Percentiles rank a stretch among this genome's conserved stretches.
These are phyloP conservation scores for Germaria angustata DNA, from an alignment of 2,888 invertebrate species.

Conservation along the genomic window DNA sequence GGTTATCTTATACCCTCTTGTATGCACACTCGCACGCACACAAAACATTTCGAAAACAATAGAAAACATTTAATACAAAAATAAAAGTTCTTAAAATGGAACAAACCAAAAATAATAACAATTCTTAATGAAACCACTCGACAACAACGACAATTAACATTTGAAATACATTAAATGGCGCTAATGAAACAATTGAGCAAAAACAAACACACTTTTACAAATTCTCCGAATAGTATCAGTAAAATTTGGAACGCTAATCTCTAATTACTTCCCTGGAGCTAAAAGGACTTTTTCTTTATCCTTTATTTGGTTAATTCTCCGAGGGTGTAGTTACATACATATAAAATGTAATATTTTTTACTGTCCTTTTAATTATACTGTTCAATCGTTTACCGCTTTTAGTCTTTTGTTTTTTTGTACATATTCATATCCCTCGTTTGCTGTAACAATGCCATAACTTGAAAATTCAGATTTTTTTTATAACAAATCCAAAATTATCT, in stretches of 20 bases:
- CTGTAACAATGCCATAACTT: too few species aligned
- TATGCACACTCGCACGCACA: too few species aligned
- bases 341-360: too few species aligned
- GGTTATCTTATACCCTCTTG: too few species aligned
- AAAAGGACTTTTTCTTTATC: constrained; percentile 1
- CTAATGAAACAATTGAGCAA: constrained; percentile 40
- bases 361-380: too few species aligned
- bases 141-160: constrained; percentile 55
- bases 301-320: not conserved
- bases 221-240: constrained; percentile 68
- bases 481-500: too few species aligned
- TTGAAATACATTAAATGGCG: constrained; percentile 10
- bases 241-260: constrained; percentile 78
- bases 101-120: constrained; percentile 26
- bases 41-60: too few species aligned
- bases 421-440: too few species aligned
- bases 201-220: not conserved
- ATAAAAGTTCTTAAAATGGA: constrained; percentile 3
- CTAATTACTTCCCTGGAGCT: constrained; percentile 78
- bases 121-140: constrained; percentile 51
- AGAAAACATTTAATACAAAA: not conserved
- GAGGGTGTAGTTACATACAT: too few species aligned
- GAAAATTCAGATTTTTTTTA: too few species aligned
- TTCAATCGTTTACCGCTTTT: too few species aligned
- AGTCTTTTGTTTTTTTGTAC: not conserved